A percentile compares a stretch with the other conserved stretches of the same genome.
These are phyloP conservation scores for Branchellion lobata DNA, from an alignment of 2,888 invertebrate genomes.

Conservation along the genomic window DNA sequence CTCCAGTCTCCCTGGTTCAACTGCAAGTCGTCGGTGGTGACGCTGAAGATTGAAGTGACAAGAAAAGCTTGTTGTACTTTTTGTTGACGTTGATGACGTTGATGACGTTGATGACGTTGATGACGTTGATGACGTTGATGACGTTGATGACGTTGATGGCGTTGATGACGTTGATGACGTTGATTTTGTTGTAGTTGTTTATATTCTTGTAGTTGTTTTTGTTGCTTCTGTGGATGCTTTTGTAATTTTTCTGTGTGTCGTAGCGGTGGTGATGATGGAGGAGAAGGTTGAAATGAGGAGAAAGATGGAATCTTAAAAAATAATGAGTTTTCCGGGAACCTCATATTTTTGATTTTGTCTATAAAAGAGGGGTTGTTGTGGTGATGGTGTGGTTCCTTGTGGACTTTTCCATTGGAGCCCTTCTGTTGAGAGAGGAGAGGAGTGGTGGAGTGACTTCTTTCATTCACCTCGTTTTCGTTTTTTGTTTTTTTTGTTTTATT, in stretches of 20 bases:
- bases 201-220: not conserved
- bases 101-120: constrained; percentile 1
- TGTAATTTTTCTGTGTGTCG: not conserved
- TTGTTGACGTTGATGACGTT: not conserved
- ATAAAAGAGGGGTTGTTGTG: too few species aligned
- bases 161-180: constrained; percentile 5
- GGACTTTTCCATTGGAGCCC: too few species aligned
- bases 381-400: too few species aligned
- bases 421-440: too few species aligned
- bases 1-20: not conserved
- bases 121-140: not conserved
- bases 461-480: not conserved
- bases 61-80: not conserved
- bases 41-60: not conserved
- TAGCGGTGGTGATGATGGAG: too few species aligned
- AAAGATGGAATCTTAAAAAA: too few species aligned
- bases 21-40: not conserved
- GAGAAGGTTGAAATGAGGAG: too few species aligned
- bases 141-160: not conserved
- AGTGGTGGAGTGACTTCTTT: too few species aligned
- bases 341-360: too few species aligned
- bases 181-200: not conserved
- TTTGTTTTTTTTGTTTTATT: not conserved
- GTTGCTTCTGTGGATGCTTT: not conserved
- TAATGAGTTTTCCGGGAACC: too few species aligned